Evolutionary conservation across 2,888 invertebrate genomes (phyloP).

Genomic region (Trypoxylon attenuatum): DNA sequence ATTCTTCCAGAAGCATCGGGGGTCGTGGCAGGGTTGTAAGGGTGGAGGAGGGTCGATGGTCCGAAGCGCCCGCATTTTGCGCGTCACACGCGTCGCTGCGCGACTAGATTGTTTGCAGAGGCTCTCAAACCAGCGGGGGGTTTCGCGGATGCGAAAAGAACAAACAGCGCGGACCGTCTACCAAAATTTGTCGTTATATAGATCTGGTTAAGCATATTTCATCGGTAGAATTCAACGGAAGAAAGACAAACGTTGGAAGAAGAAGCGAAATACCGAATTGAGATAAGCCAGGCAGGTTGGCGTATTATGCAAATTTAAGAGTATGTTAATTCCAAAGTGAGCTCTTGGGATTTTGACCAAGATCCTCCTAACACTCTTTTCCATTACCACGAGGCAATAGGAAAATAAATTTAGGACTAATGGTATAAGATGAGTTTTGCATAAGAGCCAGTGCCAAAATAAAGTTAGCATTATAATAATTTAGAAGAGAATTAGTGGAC

Average conservation of each 20-base stretch:
- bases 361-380: slow-evolving; percentile 35
- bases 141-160: slow-evolving; percentile 34
- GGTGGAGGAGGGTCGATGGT: slow-evolving; percentile 69
- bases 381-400: slow-evolving; percentile 29
- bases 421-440: no score
- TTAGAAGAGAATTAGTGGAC: no score
- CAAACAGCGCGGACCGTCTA: no score
- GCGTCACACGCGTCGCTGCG: slow-evolving; percentile 74
- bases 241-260: slow-evolving; percentile 31
- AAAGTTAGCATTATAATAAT: no score
- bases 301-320: slow-evolving; percentile 58
- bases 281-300: slow-evolving; percentile 43
- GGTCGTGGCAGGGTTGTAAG: slow-evolving; percentile 38
- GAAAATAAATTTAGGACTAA: slow-evolving; percentile 30
- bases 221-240: neutral
- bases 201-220: neutral
- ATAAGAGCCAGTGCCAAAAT: no score
- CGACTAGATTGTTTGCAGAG: slow-evolving; percentile 75
- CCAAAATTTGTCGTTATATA: no score
- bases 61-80: slow-evolving; percentile 74
- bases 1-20: slow-evolving; percentile 44
- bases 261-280: no score
- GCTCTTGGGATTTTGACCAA: slow-evolving; percentile 31
- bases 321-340: slow-evolving; percentile 37
- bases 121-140: slow-evolving; percentile 65